phyloP scores from a whole-genome alignment of 2,113 vertebrate genomes.

The Eulemur rufifrons region DNA sequence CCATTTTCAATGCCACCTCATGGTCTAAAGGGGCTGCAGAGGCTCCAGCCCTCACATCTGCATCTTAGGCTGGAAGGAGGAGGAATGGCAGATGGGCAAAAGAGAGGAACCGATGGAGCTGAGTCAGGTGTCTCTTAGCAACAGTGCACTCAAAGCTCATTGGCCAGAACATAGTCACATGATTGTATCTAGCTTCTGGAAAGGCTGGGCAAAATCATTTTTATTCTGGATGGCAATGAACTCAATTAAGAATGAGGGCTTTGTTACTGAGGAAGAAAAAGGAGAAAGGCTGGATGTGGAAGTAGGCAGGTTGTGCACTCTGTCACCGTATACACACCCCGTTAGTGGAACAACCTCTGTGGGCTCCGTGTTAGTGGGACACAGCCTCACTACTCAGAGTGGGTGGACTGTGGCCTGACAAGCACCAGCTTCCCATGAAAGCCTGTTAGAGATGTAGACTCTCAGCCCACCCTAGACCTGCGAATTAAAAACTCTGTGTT shows the following conservation, averaged over 20 bases:
- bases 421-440: background rate
- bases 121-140: background rate
- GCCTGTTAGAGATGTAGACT: background rate
- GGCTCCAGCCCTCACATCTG: background rate
- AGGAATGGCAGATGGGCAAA: background rate
- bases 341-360: background rate
- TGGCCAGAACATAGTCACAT: background rate
- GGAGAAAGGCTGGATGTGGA: background rate
- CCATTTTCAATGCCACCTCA: background rate
- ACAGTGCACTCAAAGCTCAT: background rate
- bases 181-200: background rate
- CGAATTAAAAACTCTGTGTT: background rate
- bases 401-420: background rate
- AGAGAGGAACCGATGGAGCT: background rate
- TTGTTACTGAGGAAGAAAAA: conserved; percentile 23
- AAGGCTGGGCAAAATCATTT: background rate
- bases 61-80: background rate
- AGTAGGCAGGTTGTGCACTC: background rate
- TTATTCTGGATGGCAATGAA: background rate
- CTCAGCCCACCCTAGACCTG: background rate
- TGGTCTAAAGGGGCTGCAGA: background rate
- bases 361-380: background rate
- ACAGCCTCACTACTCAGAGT: background rate
- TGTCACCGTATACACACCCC: background rate
- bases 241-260: conserved; percentile 4